Percentiles rank a stretch among this genome's conserved stretches.
Conservation (phyloP, 1,140 invertebrate genomes). For the Pseudomyrmex pallidus region DNA sequence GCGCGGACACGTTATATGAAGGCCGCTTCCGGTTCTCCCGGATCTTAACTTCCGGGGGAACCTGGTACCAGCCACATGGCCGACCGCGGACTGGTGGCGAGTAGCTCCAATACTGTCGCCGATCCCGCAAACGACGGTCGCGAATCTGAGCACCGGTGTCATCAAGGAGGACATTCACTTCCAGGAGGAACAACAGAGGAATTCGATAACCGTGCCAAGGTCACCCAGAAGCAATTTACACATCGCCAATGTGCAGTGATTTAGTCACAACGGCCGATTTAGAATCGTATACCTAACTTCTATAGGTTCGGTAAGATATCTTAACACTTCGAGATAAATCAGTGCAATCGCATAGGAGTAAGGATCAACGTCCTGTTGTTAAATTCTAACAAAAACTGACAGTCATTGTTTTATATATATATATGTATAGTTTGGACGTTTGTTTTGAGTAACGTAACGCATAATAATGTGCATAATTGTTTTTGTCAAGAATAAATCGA, state of each 20-base stretch:
- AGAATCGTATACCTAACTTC: neutral
- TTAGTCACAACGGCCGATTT: neutral
- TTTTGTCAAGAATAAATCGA: no score
- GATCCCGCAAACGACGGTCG: conserved; percentile 76
- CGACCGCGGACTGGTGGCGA: conserved; percentile 83
- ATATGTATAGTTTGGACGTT: neutral
- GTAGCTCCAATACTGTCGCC: conserved; percentile 81
- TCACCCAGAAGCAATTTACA: conserved; percentile 63
- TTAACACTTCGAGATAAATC: neutral
- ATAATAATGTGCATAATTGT: neutral
- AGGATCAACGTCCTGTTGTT: neutral
- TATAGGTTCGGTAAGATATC: neutral
- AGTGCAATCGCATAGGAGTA: neutral
- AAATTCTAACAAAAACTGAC: neutral
- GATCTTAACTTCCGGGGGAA: conserved; percentile 85
- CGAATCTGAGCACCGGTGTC: conserved; percentile 68
- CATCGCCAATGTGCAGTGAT: conserved; percentile 69
- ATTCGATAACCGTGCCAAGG: conserved; percentile 43
- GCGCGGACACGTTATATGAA: conserved; percentile 91
- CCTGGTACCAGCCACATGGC: conserved; percentile 79
- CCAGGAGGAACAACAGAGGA: conserved; percentile 68
- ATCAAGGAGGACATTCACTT: conserved; percentile 69
- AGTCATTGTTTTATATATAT: neutral
- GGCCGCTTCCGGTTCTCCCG: conserved; percentile 92
- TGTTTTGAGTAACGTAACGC: neutral